A percentile compares a stretch with the other conserved stretches of the same genome.
Evolutionary conservation across 2,888 invertebrate species (phyloP).

Genomic region (Hololepta plana): DNA sequence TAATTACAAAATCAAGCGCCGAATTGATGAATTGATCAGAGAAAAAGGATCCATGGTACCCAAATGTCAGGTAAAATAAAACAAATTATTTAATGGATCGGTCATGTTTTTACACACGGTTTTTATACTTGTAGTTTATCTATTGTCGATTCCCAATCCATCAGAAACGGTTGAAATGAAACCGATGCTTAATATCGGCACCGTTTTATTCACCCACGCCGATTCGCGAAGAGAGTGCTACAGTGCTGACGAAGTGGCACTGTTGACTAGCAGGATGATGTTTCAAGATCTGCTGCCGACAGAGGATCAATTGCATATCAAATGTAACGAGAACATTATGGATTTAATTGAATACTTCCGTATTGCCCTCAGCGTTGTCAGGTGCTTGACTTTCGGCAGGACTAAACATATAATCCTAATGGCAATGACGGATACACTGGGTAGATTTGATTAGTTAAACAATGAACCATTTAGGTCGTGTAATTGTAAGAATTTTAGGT

Average conservation of each 20-base stretch:
- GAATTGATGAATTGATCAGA: too few species aligned
- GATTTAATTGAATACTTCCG: conserved; percentile 24
- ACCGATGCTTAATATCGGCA: too few species aligned
- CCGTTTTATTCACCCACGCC: conserved; percentile 21
- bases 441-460: too few species aligned
- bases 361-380: conserved; percentile 17
- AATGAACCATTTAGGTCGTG: too few species aligned
- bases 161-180: too few species aligned
- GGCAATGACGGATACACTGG: conserved; percentile 22
- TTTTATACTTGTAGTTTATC: too few species aligned
- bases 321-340: conserved; percentile 16
- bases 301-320: conserved; percentile 14
- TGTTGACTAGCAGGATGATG: conserved; percentile 23
- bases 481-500: conserved; percentile 33
- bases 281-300: conserved; percentile 22
- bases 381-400: conserved; percentile 17
- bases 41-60: too few species aligned
- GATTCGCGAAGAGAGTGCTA: conserved; percentile 23
- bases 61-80: too few species aligned
- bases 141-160: too few species aligned
- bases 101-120: too few species aligned
- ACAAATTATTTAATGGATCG: too few species aligned
- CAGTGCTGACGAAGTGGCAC: conserved; percentile 20
- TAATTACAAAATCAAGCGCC: too few species aligned
- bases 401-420: conserved; percentile 21